Evolutionary conservation across 2,797 vertebrate species (phyloP).

Genomic region (Danio jaintianensis): DNA sequence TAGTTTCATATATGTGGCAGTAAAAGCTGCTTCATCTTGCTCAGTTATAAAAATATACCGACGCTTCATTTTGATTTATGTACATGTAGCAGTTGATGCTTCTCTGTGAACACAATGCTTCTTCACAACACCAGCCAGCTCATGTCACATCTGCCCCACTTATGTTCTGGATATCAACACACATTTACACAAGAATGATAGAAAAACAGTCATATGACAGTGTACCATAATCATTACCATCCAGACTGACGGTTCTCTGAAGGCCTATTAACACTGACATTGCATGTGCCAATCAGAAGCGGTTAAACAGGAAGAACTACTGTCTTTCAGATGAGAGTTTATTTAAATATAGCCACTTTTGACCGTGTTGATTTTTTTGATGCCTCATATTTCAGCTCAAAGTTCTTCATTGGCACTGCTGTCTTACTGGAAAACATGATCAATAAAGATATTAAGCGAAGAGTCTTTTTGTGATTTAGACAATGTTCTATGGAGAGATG

Average conservation of each 20-base stretch:
- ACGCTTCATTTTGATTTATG: slow-evolving; percentile 23
- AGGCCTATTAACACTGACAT: background rate
- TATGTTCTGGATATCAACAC: slow-evolving; percentile 27
- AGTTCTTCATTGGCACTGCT: background rate
- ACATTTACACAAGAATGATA: slow-evolving; percentile 1
- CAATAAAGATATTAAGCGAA: background rate
- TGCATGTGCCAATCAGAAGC: background rate
- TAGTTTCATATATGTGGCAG: background rate
- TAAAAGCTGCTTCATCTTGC: background rate
- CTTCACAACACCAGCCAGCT: slow-evolving; percentile 23
- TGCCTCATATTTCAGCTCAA: background rate
- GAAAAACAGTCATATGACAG: background rate
- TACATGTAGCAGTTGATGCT: slow-evolving; percentile 12
- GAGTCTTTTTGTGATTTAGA: background rate
- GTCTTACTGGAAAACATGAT: background rate
- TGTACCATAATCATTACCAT: background rate
- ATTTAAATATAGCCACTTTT: background rate
- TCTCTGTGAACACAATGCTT: slow-evolving; percentile 7
- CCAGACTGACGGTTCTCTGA: background rate
- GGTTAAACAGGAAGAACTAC: background rate
- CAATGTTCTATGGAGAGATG: no score
- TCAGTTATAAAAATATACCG: background rate
- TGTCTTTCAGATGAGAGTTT: background rate
- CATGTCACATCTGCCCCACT: slow-evolving; percentile 46
- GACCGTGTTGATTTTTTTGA: background rate